These are phyloP conservation scores for Theretra japonica DNA, from an alignment of 2,888 invertebrate genomes.

Conservation along the genomic window DNA sequence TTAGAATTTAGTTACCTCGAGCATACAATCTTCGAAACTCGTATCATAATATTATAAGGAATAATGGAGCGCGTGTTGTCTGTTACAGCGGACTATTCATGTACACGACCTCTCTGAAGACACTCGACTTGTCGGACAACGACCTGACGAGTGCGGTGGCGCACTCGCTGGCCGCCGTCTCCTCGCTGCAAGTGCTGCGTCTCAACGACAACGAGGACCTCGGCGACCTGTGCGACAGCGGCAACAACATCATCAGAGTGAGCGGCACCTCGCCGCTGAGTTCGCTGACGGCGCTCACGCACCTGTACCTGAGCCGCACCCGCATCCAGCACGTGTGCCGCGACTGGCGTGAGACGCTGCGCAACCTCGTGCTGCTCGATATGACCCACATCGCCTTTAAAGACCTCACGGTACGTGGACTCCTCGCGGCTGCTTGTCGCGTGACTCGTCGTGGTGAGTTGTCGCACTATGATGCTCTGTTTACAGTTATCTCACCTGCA, in stretches of 20 bases:
- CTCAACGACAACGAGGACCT: conserved; percentile 45
- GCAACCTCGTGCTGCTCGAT: background rate
- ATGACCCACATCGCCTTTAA: background rate
- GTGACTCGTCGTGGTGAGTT: background rate
- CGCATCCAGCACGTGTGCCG: background rate
- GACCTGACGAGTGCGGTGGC: background rate
- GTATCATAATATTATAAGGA: no score
- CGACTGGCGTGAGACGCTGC: conserved; percentile 18
- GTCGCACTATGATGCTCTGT: background rate
- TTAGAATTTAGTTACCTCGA: no score
- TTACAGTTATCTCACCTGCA: conserved; percentile 1
- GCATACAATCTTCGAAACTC: no score
- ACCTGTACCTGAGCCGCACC: conserved; percentile 32
- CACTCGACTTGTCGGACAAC: background rate
- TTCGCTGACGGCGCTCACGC: conserved; percentile 15
- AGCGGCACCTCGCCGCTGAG: conserved; percentile 30
- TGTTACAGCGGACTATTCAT: conserved; percentile 3
- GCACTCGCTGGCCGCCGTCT: background rate
- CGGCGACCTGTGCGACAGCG: conserved; percentile 46
- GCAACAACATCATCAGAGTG: conserved; percentile 31
- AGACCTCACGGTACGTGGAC: conserved; percentile 20
- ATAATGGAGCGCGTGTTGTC: no score
- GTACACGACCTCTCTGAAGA: background rate
- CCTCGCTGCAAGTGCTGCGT: conserved; percentile 32
- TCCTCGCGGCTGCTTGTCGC: no score